These are phyloP conservation scores for Ornithoptera priamus DNA, from an alignment of 2,888 invertebrate species.

Conservation along the genomic window DNA sequence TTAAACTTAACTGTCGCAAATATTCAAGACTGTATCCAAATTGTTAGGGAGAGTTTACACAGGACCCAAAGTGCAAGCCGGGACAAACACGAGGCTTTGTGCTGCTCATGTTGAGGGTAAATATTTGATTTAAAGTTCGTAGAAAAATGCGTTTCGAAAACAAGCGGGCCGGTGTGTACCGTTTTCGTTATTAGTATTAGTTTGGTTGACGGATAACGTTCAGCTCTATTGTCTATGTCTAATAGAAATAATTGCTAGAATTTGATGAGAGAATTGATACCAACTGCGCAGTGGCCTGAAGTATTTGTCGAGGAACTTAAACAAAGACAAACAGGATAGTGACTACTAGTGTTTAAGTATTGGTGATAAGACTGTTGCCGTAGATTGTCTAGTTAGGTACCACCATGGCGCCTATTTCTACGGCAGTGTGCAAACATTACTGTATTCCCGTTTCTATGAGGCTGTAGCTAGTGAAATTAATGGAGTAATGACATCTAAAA, in stretches of 20 bases:
- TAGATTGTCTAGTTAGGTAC: no score
- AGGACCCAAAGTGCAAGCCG: slow-evolving; percentile 78
- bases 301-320: background rate
- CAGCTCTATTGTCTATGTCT: slow-evolving; percentile 50
- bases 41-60: slow-evolving; percentile 73
- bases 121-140: slow-evolving; percentile 74
- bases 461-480: no score
- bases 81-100: slow-evolving; percentile 75
- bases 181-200: slow-evolving; percentile 76
- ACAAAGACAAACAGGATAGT: no score
- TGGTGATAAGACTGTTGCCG: no score
- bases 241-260: slow-evolving; percentile 49
- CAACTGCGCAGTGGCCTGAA: background rate
- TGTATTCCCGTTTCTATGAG: no score
- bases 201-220: slow-evolving; percentile 51
- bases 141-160: slow-evolving; percentile 77
- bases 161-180: slow-evolving; percentile 68
- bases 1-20: slow-evolving; percentile 36
- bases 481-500: no score
- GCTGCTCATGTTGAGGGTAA: slow-evolving; percentile 71
- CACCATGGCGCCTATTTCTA: no score
- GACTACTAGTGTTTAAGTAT: no score
- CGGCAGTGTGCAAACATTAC: no score
- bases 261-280: slow-evolving; percentile 37
- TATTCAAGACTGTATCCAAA: slow-evolving; percentile 51